A percentile compares a stretch with the other conserved stretches of the same genome.
Conservation (phyloP, 2,888 invertebrate genomes). For the Tenthredo livida region DNA sequence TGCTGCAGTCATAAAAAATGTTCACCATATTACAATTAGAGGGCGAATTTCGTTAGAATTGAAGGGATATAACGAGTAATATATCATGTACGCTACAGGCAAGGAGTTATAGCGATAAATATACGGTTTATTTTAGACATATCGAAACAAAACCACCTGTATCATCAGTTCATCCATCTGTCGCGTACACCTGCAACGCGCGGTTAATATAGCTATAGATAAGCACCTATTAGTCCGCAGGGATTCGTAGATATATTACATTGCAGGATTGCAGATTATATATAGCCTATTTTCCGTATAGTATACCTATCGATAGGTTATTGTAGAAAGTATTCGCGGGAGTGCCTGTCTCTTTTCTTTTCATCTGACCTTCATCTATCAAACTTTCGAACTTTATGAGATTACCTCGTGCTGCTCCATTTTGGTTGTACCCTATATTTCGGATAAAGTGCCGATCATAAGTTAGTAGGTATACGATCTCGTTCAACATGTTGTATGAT, state of each 20-base stretch:
- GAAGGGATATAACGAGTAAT: background rate
- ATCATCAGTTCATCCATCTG: slow-evolving; percentile 43
- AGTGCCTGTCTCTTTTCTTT: background rate
- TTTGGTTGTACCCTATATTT: background rate
- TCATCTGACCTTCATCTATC: background rate
- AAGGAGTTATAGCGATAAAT: background rate
- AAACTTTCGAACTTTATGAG: background rate
- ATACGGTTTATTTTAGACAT: background rate
- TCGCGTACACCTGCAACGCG: slow-evolving; percentile 26
- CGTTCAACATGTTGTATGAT: background rate
- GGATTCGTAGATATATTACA: background rate
- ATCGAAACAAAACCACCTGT: slow-evolving; percentile 37
- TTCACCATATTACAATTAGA: background rate
- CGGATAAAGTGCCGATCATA: background rate
- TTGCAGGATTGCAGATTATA: background rate
- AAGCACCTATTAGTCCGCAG: slow-evolving; percentile 23
- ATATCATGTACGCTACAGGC: background rate
- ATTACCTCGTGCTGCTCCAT: background rate
- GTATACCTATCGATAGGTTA: background rate
- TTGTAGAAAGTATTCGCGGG: slow-evolving; percentile 2
- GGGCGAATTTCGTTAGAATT: background rate
- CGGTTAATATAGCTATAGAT: background rate
- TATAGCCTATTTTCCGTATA: background rate
- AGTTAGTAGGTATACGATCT: background rate
- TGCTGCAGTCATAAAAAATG: background rate